Conservation (phyloP, 2,113 vertebrate genomes). For the Centropus bengalensis region DNA sequence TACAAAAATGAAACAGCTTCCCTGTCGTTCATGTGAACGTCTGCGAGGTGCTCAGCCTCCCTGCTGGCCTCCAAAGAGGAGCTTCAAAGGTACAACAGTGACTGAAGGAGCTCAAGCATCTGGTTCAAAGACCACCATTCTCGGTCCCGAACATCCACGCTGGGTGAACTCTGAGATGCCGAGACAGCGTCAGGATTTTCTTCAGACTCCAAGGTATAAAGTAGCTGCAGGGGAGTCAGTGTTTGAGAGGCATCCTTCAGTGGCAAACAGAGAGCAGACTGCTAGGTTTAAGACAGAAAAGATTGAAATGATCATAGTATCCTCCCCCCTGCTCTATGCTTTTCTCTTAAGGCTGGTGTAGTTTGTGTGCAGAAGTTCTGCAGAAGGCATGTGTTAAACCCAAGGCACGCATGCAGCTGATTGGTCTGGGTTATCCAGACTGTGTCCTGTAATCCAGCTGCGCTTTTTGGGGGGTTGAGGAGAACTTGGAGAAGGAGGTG, state of each 20-base stretch:
- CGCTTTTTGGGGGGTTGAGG: neutral
- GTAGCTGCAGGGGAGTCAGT: neutral
- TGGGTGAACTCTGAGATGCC: neutral
- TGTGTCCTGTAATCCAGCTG: neutral
- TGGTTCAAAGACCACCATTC: neutral
- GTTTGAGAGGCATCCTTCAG: neutral
- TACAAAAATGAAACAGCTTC: neutral
- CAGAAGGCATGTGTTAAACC: neutral
- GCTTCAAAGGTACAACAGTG: neutral
- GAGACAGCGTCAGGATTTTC: neutral
- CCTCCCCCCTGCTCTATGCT: fast-evolving
- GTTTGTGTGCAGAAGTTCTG: neutral
- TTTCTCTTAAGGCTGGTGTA: neutral
- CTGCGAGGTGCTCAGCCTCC: neutral
- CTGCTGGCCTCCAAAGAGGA: neutral
- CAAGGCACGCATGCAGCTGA: neutral
- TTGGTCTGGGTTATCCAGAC: neutral
- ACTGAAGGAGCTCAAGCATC: fast-evolving
- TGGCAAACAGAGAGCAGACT: neutral
- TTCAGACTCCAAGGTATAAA: neutral
- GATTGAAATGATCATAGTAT: neutral
- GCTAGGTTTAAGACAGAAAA: neutral
- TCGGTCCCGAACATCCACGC: neutral
- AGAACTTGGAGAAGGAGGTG: neutral
- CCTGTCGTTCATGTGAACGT: fast-evolving